These are phyloP conservation scores for Piscicola geometra DNA, from an alignment of 2,888 invertebrate genomes.

Conservation along the genomic window DNA sequence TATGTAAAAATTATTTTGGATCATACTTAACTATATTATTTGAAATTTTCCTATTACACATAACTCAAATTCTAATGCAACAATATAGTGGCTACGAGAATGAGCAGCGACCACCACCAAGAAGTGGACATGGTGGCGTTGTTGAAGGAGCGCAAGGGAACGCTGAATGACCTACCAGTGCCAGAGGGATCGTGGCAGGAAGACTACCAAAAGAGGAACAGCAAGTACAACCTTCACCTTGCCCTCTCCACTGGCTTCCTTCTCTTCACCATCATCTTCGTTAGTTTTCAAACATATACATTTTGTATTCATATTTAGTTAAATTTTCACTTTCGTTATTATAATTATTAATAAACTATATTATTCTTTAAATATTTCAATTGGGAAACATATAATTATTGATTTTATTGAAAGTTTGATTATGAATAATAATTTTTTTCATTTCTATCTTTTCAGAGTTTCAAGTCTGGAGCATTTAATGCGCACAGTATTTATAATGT, in stretches of 20 bases:
- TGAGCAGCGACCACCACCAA: slow-evolving; percentile 23
- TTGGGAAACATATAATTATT: no score
- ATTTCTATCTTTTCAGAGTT: neutral
- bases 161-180: slow-evolving; percentile 46
- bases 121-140: neutral
- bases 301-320: no score
- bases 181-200: slow-evolving; percentile 48
- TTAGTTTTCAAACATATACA: slow-evolving; percentile 29
- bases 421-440: no score
- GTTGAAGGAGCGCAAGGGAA: slow-evolving; percentile 24
- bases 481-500: neutral
- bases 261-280: slow-evolving; percentile 41
- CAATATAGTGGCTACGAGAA: slow-evolving; percentile 16
- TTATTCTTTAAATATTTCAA: no score
- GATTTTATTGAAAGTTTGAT: no score
- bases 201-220: slow-evolving; percentile 43
- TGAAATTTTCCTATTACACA: neutral
- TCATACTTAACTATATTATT: no score
- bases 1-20: no score
- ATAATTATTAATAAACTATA: no score
- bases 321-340: no score
- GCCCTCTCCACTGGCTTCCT: slow-evolving; percentile 39
- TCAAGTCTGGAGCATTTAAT: slow-evolving; percentile 4
- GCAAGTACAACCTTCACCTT: slow-evolving; percentile 45
- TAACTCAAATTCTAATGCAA: neutral